These are phyloP conservation scores for Siniperca scherzeri DNA, from an alignment of 2,797 vertebrate genomes.

Conservation along the genomic window DNA sequence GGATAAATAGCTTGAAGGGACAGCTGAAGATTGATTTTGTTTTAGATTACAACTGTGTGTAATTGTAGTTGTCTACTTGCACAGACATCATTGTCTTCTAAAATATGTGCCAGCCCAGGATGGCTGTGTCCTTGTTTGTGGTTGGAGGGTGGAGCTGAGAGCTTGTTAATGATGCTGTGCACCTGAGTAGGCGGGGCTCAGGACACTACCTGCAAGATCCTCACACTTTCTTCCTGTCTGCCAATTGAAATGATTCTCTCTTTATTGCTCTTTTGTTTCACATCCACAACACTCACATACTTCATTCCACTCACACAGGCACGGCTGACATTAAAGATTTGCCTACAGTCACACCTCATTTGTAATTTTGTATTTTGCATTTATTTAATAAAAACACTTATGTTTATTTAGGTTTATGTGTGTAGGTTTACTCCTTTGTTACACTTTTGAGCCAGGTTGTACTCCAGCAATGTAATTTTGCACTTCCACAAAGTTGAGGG, in stretches of 20 bases:
- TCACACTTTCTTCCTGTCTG: background rate
- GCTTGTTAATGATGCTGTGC: background rate
- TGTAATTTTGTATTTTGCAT: background rate
- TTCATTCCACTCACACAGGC: background rate
- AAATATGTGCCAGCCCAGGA: background rate
- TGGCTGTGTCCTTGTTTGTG: background rate
- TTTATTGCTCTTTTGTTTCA: background rate
- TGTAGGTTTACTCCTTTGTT: background rate
- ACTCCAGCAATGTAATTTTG: background rate
- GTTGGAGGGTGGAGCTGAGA: background rate
- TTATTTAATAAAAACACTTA: conserved; percentile 1
- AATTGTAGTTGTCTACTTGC: background rate
- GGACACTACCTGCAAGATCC: background rate
- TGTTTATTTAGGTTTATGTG: background rate
- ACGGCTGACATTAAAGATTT: too few relatives aligned
- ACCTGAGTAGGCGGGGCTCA: background rate
- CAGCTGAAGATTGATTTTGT: conserved; percentile 23
- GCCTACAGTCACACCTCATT: background rate
- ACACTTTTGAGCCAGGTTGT: background rate
- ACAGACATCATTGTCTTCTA: conserved; percentile 3
- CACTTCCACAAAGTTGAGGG: background rate
- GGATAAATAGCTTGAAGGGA: conserved; percentile 16
- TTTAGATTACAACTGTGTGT: background rate
- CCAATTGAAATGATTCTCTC: background rate
- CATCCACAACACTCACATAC: background rate